Conservation (phyloP, 2,888 invertebrate genomes). For the Limnephilus lunatus region DNA sequence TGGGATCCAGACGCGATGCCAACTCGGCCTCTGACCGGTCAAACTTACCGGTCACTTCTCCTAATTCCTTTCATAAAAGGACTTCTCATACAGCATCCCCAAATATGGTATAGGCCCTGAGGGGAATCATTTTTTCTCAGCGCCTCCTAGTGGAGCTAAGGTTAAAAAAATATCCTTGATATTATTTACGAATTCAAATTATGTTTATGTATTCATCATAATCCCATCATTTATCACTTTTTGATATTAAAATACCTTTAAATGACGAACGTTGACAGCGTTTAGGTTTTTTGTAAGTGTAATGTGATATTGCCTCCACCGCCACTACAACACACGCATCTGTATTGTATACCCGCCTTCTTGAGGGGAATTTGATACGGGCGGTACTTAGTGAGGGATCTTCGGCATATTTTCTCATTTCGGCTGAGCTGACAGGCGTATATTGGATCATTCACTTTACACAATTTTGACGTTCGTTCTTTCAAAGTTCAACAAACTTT, state of each 20-base stretch:
- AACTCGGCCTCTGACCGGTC: too few relatives aligned
- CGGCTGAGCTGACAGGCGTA: neutral
- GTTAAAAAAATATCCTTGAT: too few relatives aligned
- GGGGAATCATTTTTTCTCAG: too few relatives aligned
- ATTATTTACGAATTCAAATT: neutral
- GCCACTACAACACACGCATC: neutral
- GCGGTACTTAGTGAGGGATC: neutral
- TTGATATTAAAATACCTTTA: neutral
- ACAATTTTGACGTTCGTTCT: neutral
- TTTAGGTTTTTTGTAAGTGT: neutral
- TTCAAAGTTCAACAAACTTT: neutral
- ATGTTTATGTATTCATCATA: neutral
- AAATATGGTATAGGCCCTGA: too few relatives aligned
- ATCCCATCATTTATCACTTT: neutral
- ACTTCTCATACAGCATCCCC: too few relatives aligned
- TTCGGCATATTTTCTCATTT: neutral
- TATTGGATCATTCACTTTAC: neutral
- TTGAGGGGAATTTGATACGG: neutral
- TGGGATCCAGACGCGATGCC: too few relatives aligned
- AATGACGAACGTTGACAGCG: neutral
- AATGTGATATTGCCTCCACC: neutral
- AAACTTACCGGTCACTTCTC: too few relatives aligned
- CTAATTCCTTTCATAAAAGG: too few relatives aligned
- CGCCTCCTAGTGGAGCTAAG: too few relatives aligned
- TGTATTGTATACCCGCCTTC: neutral